These are phyloP conservation scores for Dinothrombium tinctorium DNA, from an alignment of 1,140 invertebrate species.

Conservation along the genomic window DNA sequence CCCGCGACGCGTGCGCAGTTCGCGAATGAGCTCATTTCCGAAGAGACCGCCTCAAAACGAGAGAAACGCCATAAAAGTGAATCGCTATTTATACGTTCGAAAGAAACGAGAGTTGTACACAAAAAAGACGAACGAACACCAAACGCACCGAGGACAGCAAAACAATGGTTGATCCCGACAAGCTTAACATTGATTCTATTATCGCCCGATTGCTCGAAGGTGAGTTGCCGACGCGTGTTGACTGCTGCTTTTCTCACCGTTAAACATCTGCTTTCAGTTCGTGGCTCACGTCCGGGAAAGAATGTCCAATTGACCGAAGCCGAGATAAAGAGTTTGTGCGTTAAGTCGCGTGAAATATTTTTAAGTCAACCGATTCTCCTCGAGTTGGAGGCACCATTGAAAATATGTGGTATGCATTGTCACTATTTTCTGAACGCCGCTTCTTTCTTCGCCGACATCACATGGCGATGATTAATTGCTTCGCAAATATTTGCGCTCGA, in stretches of 20 bases:
- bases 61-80: too few species aligned
- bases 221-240: constrained; percentile 25
- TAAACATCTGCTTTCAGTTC: constrained; percentile 1
- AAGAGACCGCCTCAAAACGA: too few species aligned
- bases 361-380: constrained; percentile 93
- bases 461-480: too few species aligned
- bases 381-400: constrained; percentile 91
- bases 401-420: constrained; percentile 60
- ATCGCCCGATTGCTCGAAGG: constrained; percentile 82
- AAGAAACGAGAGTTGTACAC: too few species aligned
- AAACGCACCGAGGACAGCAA: too few species aligned
- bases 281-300: constrained; percentile 30
- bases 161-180: constrained; percentile 50
- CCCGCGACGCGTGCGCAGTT: too few species aligned
- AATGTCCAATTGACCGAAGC: constrained; percentile 44
- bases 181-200: constrained; percentile 83
- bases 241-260: not conserved
- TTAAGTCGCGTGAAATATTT: constrained; percentile 75
- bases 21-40: too few species aligned
- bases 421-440: too few species aligned
- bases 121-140: too few species aligned
- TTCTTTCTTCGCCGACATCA: too few species aligned
- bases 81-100: too few species aligned
- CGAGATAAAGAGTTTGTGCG: constrained; percentile 28
- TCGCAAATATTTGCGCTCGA: too few species aligned